These are phyloP conservation scores for Homarus gammarus DNA, from an alignment of 2,888 invertebrate genomes.

Conservation along the genomic window DNA sequence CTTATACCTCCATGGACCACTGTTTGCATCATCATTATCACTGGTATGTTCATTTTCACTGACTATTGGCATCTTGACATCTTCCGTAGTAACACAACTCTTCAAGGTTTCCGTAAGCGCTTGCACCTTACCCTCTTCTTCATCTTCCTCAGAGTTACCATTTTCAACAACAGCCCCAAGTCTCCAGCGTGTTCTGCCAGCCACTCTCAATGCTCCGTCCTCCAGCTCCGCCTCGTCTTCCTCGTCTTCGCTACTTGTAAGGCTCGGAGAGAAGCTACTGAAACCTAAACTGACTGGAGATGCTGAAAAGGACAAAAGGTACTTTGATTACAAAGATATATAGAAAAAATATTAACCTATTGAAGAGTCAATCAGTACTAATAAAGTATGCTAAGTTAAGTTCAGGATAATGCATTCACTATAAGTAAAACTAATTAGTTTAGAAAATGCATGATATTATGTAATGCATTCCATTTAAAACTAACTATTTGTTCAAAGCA, in stretches of 20 bases:
- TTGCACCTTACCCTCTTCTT: slow-evolving; percentile 21
- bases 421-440: no score
- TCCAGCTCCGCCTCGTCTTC: slow-evolving; percentile 60
- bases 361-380: not conserved
- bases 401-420: no score
- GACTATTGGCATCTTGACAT: not conserved
- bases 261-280: slow-evolving; percentile 72
- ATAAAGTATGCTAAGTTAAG: no score
- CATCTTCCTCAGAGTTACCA: slow-evolving; percentile 56
- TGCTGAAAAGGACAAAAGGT: slow-evolving; percentile 30
- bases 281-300: slow-evolving; percentile 67
- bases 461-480: no score
- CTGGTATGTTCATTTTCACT: slow-evolving; percentile 36
- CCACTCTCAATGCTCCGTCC: slow-evolving; percentile 39
- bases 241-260: slow-evolving; percentile 75
- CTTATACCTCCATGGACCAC: slow-evolving; percentile 48
- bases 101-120: not conserved
- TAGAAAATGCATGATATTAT: no score
- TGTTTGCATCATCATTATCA: slow-evolving; percentile 33
- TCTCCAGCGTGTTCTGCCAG: slow-evolving; percentile 42
- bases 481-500: no score
- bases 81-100: not conserved
- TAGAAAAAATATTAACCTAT: no score
- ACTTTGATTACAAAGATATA: not conserved
- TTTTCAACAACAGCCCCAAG: slow-evolving; percentile 63